A percentile compares a stretch with the other conserved stretches of the same genome.
These are phyloP conservation scores for Orchestia grillus DNA, from an alignment of 1,140 invertebrate species.

Conservation along the genomic window DNA sequence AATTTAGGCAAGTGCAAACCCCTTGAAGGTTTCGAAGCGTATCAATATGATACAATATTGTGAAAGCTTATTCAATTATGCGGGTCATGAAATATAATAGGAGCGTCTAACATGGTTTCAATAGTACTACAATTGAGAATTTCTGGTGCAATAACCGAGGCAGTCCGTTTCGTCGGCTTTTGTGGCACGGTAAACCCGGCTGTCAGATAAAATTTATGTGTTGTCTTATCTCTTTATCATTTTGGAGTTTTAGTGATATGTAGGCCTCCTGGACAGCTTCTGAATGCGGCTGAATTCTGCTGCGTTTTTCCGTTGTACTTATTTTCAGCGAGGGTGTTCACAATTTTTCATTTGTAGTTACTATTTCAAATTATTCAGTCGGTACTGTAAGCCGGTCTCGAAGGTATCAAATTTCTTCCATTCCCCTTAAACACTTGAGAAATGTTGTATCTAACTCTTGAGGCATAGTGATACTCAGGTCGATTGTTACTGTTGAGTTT, in stretches of 20 bases:
- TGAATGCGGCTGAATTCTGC: background rate
- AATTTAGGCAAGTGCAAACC: no score
- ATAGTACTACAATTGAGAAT: no score
- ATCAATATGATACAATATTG: no score
- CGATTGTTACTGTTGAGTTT: background rate
- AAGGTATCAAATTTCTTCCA: background rate
- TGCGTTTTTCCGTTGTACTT: background rate
- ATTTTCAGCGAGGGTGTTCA: background rate
- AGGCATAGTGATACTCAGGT: no score
- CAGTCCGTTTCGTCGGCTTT: background rate
- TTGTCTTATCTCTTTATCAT: background rate
- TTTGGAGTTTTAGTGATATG: background rate
- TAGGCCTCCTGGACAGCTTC: background rate
- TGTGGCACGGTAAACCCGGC: background rate
- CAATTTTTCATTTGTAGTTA: background rate
- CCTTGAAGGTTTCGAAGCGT: no score
- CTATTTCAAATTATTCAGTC: background rate
- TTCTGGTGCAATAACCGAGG: no score
- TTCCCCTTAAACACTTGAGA: no score
- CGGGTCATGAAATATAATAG: no score
- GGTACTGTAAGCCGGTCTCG: background rate
- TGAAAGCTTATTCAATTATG: no score
- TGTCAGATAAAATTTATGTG: background rate
- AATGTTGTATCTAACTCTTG: no score
- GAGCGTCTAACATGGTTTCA: no score